phyloP scores from a whole-genome alignment of 2,113 vertebrate genomes.

The Peucedramus taeniatus region DNA sequence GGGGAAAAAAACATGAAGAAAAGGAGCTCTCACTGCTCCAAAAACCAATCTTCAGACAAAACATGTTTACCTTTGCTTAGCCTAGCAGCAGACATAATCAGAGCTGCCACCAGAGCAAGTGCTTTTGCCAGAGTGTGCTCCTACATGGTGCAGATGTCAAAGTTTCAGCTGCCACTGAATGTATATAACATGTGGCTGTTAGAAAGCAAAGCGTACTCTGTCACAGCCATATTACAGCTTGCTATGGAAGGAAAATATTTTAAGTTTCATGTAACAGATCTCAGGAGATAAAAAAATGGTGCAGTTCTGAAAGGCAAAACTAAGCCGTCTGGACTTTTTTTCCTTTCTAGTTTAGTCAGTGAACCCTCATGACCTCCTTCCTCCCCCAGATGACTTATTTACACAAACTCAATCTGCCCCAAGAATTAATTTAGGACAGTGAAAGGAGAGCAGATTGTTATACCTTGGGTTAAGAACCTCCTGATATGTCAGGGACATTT shows the following conservation, averaged over 20 bases:
- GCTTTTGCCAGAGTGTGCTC: not conserved
- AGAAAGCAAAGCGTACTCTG: not conserved
- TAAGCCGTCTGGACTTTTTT: not conserved
- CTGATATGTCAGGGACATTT: not conserved
- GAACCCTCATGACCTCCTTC: not conserved
- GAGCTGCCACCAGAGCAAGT: not conserved
- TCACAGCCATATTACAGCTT: not conserved
- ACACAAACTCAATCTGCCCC: not conserved
- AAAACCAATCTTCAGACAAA: not conserved
- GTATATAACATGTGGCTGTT: not conserved
- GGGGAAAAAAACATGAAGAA: accelerated
- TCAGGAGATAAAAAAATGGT: not conserved
- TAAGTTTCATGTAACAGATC: not conserved
- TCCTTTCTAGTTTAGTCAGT: not conserved
- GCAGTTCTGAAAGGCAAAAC: not conserved
- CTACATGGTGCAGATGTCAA: not conserved
- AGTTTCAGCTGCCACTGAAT: not conserved
- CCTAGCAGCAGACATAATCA: not conserved
- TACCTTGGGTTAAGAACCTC: not conserved
- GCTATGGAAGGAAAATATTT: not conserved
- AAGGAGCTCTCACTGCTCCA: not conserved
- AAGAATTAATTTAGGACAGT: not conserved
- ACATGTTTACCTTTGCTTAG: not conserved
- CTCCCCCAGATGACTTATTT: not conserved
- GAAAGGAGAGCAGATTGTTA: not conserved